These are phyloP conservation scores for Rhinophrynus dorsalis DNA, from an alignment of 2,797 vertebrate species.

Conservation along the genomic window DNA sequence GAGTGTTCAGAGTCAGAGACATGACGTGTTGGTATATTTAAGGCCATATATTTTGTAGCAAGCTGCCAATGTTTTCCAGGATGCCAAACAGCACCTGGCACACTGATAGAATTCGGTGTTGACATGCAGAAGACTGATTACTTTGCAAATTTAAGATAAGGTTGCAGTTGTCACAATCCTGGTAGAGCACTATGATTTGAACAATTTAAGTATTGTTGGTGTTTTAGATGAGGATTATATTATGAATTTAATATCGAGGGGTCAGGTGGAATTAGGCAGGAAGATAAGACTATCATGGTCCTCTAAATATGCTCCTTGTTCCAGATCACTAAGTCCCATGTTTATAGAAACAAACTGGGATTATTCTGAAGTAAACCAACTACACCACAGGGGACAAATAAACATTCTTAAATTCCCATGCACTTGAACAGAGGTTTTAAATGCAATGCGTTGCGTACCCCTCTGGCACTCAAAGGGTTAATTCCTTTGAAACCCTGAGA, in stretches of 20 bases:
- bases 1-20: neutral
- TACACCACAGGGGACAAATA: too few species aligned
- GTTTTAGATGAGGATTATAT: neutral
- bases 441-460: too few species aligned
- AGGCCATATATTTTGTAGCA: neutral
- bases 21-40: neutral
- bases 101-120: neutral
- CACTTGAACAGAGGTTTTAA: too few species aligned
- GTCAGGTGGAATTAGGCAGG: neutral
- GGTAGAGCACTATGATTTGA: slow-evolving; percentile 1
- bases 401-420: too few species aligned
- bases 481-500: too few species aligned
- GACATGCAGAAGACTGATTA: neutral
- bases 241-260: neutral
- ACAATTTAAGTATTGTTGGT: neutral
- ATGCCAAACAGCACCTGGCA: neutral
- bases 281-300: neutral
- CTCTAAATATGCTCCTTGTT: too few species aligned
- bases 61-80: neutral
- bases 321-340: too few species aligned
- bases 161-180: neutral
- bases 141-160: neutral
- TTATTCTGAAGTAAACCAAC: too few species aligned
- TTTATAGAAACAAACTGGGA: too few species aligned
- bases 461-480: too few species aligned